These are phyloP conservation scores for Nemurella pictetii DNA, from an alignment of 2,888 invertebrate species.

Conservation along the genomic window DNA sequence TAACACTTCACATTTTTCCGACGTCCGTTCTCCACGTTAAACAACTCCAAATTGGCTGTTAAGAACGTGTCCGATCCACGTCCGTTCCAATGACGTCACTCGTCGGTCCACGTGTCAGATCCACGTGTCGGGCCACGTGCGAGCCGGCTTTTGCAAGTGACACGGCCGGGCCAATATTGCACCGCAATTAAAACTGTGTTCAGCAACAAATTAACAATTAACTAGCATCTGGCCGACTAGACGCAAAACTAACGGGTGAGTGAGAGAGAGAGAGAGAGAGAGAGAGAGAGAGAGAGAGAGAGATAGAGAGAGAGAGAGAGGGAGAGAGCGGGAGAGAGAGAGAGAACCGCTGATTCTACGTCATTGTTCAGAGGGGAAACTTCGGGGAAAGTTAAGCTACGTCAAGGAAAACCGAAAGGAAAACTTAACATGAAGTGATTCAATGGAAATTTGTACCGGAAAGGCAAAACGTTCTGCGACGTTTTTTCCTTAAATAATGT, in stretches of 20 bases:
- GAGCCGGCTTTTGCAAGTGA: neutral
- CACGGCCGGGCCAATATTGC: neutral
- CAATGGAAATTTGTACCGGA: neutral
- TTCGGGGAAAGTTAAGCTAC: neutral
- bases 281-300: neutral
- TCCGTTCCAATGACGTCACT: neutral
- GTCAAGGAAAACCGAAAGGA: neutral
- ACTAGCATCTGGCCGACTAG: neutral
- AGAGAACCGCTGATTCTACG: neutral
- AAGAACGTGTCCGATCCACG: neutral
- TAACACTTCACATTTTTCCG: too few relatives aligned
- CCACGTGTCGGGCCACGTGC: neutral
- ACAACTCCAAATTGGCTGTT: neutral
- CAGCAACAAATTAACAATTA: neutral
- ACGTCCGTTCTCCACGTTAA: neutral
- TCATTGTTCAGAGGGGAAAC: neutral
- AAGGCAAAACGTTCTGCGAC: too few relatives aligned
- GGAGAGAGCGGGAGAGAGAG: neutral
- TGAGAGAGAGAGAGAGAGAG: neutral
- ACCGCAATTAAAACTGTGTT: neutral
- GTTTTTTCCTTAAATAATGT: too few relatives aligned
- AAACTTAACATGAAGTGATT: neutral
- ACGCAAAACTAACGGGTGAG: too few relatives aligned
- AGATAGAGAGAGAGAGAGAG: neutral
- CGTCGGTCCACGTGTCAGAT: neutral